phyloP scores from a whole-genome alignment of 2,797 vertebrate species.

The Gymnothorax javanicus region DNA sequence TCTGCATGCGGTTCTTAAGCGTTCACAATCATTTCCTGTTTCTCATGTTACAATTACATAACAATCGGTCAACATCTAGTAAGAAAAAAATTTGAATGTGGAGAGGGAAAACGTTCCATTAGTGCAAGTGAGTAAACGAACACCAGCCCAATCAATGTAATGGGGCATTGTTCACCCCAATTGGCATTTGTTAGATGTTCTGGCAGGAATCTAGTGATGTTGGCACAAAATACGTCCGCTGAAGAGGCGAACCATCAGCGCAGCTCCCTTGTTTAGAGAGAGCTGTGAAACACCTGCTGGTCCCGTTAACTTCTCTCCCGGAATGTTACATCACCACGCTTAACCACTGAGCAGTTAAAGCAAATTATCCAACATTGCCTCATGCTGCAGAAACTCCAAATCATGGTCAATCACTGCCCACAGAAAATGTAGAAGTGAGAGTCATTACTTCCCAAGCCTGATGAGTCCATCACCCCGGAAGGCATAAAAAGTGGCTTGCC shows the following conservation, averaged over 20 bases:
- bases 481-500: neutral
- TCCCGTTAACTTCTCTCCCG: neutral
- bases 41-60: neutral
- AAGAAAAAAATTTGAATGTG: neutral
- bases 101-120: neutral
- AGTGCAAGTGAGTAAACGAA: neutral
- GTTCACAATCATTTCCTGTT: constrained; percentile 28
- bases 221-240: neutral
- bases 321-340: neutral
- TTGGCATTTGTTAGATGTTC: too few species aligned
- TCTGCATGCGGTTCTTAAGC: constrained; percentile 31
- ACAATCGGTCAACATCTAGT: neutral
- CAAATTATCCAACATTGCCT: neutral
- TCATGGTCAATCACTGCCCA: neutral
- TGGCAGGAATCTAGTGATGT: neutral
- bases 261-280: neutral
- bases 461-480: neutral
- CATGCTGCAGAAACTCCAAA: neutral
- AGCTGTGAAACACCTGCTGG: neutral
- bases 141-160: neutral
- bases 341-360: neutral
- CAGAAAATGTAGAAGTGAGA: neutral
- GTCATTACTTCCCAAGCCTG: neutral
- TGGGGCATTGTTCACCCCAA: too few species aligned
- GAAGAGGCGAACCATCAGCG: neutral